Evolutionary conservation across 2,113 vertebrate genomes (phyloP).

Genomic region (Etia nguti): DNA sequence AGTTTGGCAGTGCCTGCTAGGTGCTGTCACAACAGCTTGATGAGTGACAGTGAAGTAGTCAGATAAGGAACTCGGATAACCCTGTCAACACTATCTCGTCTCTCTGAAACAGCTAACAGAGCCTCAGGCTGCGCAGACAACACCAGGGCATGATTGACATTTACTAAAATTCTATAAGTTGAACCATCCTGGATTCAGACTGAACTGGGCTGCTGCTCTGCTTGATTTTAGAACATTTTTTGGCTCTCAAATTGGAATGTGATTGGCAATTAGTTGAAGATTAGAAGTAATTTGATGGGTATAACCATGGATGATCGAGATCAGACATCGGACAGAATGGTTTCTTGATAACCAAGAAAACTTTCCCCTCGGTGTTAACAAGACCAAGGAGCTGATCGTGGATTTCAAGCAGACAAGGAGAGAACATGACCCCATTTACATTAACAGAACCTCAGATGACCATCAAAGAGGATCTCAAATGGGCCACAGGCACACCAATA

Average conservation of each 20-base stretch:
- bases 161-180: constrained; percentile 33
- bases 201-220: not conserved
- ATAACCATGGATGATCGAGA: not conserved
- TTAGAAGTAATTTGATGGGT: not conserved
- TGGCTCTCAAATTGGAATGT: not conserved
- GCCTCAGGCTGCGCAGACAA: constrained; percentile 29
- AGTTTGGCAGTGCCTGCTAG: constrained; percentile 25
- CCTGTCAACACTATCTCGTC: constrained; percentile 23
- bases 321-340: not conserved
- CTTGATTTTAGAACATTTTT: not conserved
- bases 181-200: not conserved
- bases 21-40: constrained; percentile 46
- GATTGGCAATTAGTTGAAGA: not conserved
- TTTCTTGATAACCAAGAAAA: not conserved
- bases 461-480: not conserved
- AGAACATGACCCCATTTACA: not conserved
- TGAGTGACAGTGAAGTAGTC: constrained; percentile 46
- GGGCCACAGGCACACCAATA: not conserved
- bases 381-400: not conserved
- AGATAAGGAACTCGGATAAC: constrained; percentile 49
- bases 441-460: not conserved
- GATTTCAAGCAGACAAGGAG: not conserved
- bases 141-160: constrained; percentile 12
- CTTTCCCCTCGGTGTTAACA: not conserved
- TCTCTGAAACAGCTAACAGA: constrained; percentile 14